Percentiles rank a stretch among this genome's conserved stretches.
Evolutionary conservation across 2,888 invertebrate species (phyloP).

Genomic region (Parnassius mnemosyne): DNA sequence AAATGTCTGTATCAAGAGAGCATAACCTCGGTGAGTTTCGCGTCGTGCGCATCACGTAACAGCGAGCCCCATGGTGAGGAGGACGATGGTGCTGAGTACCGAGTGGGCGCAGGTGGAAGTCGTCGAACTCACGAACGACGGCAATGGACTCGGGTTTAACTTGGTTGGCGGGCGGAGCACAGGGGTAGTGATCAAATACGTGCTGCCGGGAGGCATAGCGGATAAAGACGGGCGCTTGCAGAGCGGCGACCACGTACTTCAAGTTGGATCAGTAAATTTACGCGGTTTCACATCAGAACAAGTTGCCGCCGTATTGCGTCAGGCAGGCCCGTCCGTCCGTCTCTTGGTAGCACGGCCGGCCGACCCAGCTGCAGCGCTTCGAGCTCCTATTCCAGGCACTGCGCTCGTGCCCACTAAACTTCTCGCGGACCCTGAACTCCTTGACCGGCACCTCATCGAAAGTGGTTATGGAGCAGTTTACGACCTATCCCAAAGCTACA

Average conservation of each 20-base stretch:
- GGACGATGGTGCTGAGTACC: constrained; percentile 92
- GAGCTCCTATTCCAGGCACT: constrained; percentile 88
- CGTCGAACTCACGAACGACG: constrained; percentile 98
- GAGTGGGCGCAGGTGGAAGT: constrained; percentile 99
- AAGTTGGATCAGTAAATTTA: constrained; percentile 96
- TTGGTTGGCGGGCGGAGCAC: constrained; percentile 98
- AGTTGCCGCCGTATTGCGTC: constrained; percentile 85
- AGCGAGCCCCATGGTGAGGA: constrained; percentile 70
- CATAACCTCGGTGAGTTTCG: constrained; percentile 64
- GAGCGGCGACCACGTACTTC: constrained; percentile 98
- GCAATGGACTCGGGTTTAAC: constrained; percentile 98
- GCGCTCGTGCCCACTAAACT: constrained; percentile 96
- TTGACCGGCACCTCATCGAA: constrained; percentile 91
- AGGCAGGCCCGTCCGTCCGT: constrained; percentile 90
- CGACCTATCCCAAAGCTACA: constrained; percentile 67
- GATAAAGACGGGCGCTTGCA: constrained; percentile 97
- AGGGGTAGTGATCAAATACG: constrained; percentile 98
- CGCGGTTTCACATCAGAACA: constrained; percentile 98
- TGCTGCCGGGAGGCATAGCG: constrained; percentile 97
- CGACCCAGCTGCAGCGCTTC: constrained; percentile 91
- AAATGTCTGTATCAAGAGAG: constrained; percentile 49
- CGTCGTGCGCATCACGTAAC: constrained; percentile 67
- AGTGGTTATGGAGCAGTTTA: constrained; percentile 84
- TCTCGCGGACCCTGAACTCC: constrained; percentile 93
- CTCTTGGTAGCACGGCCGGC: constrained; percentile 96